Evolutionary conservation across 2,113 vertebrate genomes (phyloP), one percentile per base, ranked within the genome.

Genomic region (Leucopternis melanops): DNA sequence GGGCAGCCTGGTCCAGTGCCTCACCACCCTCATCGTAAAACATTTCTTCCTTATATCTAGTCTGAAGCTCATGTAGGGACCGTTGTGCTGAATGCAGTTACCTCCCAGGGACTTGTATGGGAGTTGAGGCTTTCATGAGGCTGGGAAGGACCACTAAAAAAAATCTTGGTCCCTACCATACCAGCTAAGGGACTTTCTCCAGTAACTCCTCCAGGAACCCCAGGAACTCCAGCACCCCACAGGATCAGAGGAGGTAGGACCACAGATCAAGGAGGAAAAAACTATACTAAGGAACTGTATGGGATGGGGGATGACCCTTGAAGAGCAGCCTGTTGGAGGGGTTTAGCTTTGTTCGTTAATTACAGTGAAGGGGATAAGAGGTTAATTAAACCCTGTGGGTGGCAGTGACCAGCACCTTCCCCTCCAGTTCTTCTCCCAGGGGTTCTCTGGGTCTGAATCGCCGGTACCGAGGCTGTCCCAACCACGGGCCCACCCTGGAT

Each of bases 391-490:
- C 27, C 27, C 23, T 63, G 7, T 34, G 80, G 9, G 6, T 65
- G 36, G 27, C 36, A 69, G 21, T 8, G 34, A 79, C 16, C 74
- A 72, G 58, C 34, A 22, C 18, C 38, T 82, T 92, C 14, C 40
- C 14, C 36, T 93, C 26, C 66, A 90, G 71, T 52, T 42, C 21
- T 67, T 85, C 36, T 89, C 17, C n/a, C 1, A 0, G 40, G 15
- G 2, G 1, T 57, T 29, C 32, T 59, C 10, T 29, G n/a, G 20
- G 8, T 75, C 40, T 92, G 36, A 15, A 52, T 27, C 21, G 18
- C 5, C 3, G 1, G 14, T 14, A 13, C 22, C 0, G 2, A 77
- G 29, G 11, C 69, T 59, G 21, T 66, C 58, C 36, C 1, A 0
- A 36, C 18, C 25, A 20, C 1, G 3, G 52, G 42, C 11, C 9